Evolutionary conservation across 2,888 invertebrate species (phyloP).

Genomic region (Ichneumoninae sp.): DNA sequence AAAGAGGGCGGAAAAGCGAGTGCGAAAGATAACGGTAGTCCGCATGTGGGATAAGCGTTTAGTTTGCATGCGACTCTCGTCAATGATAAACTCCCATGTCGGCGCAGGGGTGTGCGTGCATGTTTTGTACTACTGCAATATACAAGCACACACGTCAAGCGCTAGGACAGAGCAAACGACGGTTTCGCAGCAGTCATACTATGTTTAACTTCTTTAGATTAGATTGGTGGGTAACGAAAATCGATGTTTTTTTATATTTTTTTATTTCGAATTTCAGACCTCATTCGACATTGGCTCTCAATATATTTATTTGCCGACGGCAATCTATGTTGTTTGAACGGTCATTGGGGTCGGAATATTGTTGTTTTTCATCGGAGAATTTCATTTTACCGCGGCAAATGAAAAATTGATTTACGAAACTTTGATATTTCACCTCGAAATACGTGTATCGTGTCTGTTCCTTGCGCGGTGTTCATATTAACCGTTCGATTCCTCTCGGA

Average conservation of each 20-base stretch:
- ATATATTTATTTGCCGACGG: neutral
- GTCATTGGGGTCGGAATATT: neutral
- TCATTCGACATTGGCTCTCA: neutral
- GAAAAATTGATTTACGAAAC: neutral
- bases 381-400: neutral
- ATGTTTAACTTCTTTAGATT: constrained; percentile 50
- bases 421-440: neutral
- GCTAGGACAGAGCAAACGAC: constrained; percentile 15
- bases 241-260: neutral
- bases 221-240: neutral
- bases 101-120: constrained; percentile 12
- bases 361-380: neutral
- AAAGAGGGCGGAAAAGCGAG: constrained; percentile 31
- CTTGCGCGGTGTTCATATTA: constrained; percentile 40
- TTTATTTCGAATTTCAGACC: neutral
- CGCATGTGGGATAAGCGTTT: constrained; percentile 49
- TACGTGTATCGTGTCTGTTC: constrained; percentile 25
- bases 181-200: constrained; percentile 52
- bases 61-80: constrained; percentile 56
- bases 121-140: constrained; percentile 32
- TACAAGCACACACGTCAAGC: constrained; percentile 21
- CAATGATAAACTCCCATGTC: constrained; percentile 54
- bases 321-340: neutral
- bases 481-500: constrained; percentile 59
- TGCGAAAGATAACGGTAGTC: constrained; percentile 30